Evolutionary conservation across 2,888 invertebrate genomes (phyloP).

Genomic region (Himalopsyche tibetana): DNA sequence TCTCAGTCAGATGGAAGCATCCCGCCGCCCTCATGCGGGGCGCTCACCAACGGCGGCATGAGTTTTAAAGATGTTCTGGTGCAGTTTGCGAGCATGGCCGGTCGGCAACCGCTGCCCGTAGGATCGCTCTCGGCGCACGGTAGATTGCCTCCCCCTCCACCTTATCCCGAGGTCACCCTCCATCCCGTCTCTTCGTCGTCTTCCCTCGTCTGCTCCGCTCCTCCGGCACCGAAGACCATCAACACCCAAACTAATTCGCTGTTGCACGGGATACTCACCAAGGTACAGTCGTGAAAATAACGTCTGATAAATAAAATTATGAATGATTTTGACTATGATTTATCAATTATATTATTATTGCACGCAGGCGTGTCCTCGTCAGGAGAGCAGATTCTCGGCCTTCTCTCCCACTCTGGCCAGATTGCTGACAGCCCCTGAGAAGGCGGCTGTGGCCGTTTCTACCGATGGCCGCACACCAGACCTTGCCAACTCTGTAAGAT

Average conservation of each 20-base stretch:
- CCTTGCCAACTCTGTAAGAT: not conserved
- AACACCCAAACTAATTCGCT: slow-evolving; percentile 80
- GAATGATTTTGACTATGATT: not conserved
- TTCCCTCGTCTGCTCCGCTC: slow-evolving; percentile 66
- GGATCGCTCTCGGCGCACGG: slow-evolving; percentile 65
- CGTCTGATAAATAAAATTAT: not conserved
- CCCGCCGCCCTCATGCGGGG: slow-evolving; percentile 6
- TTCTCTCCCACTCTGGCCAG: slow-evolving; percentile 89
- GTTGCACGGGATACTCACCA: slow-evolving; percentile 87
- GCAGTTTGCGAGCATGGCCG: slow-evolving; percentile 82
- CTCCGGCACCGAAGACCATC: slow-evolving; percentile 55
- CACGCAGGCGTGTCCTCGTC: slow-evolving; percentile 59
- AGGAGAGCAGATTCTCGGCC: slow-evolving; percentile 72
- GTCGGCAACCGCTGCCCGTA: slow-evolving; percentile 63
- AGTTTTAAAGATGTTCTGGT: slow-evolving; percentile 86
- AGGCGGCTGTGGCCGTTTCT: slow-evolving; percentile 65
- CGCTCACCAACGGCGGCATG: slow-evolving; percentile 72
- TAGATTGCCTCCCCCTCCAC: slow-evolving; percentile 80
- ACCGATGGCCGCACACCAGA: slow-evolving; percentile 43
- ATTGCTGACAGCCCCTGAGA: slow-evolving; percentile 83
- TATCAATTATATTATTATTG: not conserved
- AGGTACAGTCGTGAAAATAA: slow-evolving; percentile 70
- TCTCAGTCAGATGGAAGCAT: slow-evolving; percentile 62
- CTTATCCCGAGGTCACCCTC: slow-evolving; percentile 87
- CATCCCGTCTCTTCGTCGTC: slow-evolving; percentile 80